These are phyloP conservation scores for Sinocyclocheilus rhinocerous DNA, from an alignment of 2,113 vertebrate species.

Conservation along the genomic window DNA sequence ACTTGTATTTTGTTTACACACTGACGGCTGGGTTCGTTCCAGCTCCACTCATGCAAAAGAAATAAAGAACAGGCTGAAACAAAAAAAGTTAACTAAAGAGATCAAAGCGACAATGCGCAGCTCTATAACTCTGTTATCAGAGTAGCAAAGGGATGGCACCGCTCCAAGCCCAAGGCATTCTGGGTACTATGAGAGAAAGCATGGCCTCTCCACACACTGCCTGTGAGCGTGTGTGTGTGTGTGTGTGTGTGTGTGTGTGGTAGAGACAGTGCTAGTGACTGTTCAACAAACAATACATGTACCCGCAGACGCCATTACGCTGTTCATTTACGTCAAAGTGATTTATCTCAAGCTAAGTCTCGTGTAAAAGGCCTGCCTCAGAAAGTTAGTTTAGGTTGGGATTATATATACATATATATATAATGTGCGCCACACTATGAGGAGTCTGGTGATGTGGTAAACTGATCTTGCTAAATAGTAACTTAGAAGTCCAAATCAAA, in stretches of 20 bases:
- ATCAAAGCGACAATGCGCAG: constrained; percentile 68
- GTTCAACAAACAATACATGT: constrained; percentile 20
- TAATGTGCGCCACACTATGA: too few species aligned
- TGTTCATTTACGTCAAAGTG: neutral
- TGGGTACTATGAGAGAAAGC: constrained; percentile 18
- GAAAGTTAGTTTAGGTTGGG: neutral
- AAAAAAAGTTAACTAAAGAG: constrained; percentile 52
- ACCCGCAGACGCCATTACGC: neutral
- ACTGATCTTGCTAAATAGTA: too few species aligned
- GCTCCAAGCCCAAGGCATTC: constrained; percentile 42
- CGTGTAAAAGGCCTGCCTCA: neutral
- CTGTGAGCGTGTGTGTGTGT: neutral
- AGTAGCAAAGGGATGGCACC: constrained; percentile 58
- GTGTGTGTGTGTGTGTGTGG: neutral
- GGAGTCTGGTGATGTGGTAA: too few species aligned
- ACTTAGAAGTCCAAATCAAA: too few species aligned
- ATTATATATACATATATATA: too few species aligned
- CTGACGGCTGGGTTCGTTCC: constrained; percentile 61
- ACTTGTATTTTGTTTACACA: constrained; percentile 47
- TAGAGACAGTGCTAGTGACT: neutral
- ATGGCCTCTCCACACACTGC: neutral
- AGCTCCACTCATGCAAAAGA: constrained; percentile 48
- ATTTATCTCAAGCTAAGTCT: neutral
- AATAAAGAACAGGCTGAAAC: constrained; percentile 47
- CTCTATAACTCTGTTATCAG: constrained; percentile 55